Percentiles rank a stretch among this genome's conserved stretches.
phyloP scores from a whole-genome alignment of 2,888 invertebrate genomes.

The Drosophila paucipuncta region DNA sequence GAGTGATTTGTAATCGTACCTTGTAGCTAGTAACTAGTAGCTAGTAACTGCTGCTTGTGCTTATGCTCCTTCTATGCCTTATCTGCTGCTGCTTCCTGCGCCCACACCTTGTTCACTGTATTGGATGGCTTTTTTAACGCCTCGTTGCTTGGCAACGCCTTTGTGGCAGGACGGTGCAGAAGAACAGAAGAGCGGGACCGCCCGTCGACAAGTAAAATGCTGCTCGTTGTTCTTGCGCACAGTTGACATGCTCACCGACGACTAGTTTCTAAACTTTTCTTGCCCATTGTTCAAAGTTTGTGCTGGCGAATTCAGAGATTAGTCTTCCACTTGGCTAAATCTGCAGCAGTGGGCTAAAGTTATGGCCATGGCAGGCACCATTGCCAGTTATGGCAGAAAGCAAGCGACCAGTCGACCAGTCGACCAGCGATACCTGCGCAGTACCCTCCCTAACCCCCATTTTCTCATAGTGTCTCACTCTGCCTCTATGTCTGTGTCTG shows the following conservation, averaged over 20 bases:
- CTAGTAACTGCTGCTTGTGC: not conserved
- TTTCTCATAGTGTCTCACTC: not conserved
- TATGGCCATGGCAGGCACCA: constrained; percentile 57
- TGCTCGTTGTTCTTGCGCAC: constrained; percentile 68
- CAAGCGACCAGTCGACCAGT: constrained; percentile 37
- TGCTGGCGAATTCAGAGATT: constrained; percentile 75
- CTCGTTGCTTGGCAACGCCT: constrained; percentile 58
- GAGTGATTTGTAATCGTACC: constrained; percentile 11
- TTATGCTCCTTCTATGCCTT: not conserved
- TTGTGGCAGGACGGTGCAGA: not conserved
- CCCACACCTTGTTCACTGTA: constrained; percentile 22
- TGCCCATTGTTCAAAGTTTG: constrained; percentile 75
- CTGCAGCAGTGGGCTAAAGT: constrained; percentile 69
- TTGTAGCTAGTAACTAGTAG: constrained; percentile 3
- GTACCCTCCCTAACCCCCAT: constrained; percentile 1
- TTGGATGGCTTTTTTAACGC: constrained; percentile 63
- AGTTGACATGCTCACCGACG: constrained; percentile 77
- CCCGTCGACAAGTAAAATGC: constrained; percentile 65
- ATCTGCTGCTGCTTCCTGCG: constrained; percentile 15
- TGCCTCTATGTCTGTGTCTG: not conserved
- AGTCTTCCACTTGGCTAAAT: constrained; percentile 82
- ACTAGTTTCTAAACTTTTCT: constrained; percentile 76
- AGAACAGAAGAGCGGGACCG: constrained; percentile 30
- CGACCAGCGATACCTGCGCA: constrained; percentile 56
- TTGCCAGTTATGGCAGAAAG: constrained; percentile 51